These are phyloP conservation scores for Xestobium rufovillosum DNA, from an alignment of 2,888 invertebrate genomes.

Conservation along the genomic window DNA sequence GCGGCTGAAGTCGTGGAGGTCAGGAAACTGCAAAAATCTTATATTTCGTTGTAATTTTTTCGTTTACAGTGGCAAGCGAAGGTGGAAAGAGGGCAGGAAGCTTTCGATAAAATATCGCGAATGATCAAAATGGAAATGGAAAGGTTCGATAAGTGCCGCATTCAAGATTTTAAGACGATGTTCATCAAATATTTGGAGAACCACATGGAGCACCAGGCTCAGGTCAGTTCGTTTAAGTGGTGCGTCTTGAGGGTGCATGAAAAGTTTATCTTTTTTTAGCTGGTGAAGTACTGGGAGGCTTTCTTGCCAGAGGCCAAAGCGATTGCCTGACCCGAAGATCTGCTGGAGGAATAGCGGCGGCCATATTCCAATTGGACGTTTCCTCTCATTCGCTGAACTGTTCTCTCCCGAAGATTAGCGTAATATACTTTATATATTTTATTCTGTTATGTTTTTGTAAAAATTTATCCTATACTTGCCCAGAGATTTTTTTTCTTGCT, in stretches of 20 bases:
- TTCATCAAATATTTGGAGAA: conserved; percentile 89
- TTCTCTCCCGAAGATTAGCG: too few species aligned
- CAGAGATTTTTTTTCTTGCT: too few species aligned
- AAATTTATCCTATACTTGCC: too few species aligned
- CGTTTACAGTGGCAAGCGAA: conserved; percentile 80
- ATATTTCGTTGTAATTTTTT: too few species aligned
- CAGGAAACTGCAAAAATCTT: too few species aligned
- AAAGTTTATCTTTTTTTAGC: conserved; percentile 42
- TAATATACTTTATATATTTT: too few species aligned
- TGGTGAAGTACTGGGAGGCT: conserved; percentile 91
- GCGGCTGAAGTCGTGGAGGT: conserved; percentile 90
- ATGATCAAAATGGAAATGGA: conserved; percentile 93
- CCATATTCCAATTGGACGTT: conserved; percentile 42
- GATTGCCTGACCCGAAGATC: conserved; percentile 63
- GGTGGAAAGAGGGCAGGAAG: conserved; percentile 93
- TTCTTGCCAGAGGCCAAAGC: conserved; percentile 93
- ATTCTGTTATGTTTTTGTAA: too few species aligned
- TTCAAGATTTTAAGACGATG: conserved; percentile 83
- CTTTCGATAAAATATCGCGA: conserved; percentile 90
- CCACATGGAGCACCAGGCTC: conserved; percentile 89
- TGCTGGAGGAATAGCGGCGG: conserved; percentile 39
- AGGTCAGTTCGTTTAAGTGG: conserved; percentile 52
- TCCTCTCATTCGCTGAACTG: too few species aligned
- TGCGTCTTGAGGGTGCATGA: conserved; percentile 7
- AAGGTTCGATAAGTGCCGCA: conserved; percentile 80